Evolutionary conservation across 2,113 vertebrate species (phyloP).

Genomic region (Labeo catla): DNA sequence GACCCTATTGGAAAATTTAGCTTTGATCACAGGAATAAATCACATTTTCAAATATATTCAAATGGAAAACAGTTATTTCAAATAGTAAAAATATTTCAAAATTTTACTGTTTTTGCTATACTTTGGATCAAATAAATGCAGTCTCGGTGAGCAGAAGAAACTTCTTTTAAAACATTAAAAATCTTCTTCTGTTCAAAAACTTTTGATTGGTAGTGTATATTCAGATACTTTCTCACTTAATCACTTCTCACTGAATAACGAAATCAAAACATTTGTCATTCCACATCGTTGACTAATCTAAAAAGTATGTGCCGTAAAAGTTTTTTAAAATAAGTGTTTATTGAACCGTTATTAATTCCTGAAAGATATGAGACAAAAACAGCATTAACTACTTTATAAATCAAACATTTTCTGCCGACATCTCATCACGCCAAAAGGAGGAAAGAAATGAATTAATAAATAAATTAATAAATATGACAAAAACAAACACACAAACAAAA

Average conservation of each 20-base stretch:
- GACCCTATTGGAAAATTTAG: no score
- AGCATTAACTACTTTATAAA: background rate
- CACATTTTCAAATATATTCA: no score
- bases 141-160: no score
- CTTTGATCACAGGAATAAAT: no score
- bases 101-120: no score
- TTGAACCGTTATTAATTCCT: constrained; percentile 1
- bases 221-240: background rate
- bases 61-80: no score
- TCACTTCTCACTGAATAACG: no score
- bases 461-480: constrained; percentile 29
- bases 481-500: constrained; percentile 1
- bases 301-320: background rate
- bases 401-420: constrained; percentile 16
- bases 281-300: background rate
- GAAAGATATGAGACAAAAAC: background rate
- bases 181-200: no score
- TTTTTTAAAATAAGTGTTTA: constrained; percentile 17
- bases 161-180: no score
- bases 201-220: background rate
- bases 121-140: no score
- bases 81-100: no score
- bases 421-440: background rate
- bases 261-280: background rate
- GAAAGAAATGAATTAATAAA: background rate